Evolutionary conservation across 2,113 vertebrate species (phyloP).

Genomic region (Vanacampus margaritifer): DNA sequence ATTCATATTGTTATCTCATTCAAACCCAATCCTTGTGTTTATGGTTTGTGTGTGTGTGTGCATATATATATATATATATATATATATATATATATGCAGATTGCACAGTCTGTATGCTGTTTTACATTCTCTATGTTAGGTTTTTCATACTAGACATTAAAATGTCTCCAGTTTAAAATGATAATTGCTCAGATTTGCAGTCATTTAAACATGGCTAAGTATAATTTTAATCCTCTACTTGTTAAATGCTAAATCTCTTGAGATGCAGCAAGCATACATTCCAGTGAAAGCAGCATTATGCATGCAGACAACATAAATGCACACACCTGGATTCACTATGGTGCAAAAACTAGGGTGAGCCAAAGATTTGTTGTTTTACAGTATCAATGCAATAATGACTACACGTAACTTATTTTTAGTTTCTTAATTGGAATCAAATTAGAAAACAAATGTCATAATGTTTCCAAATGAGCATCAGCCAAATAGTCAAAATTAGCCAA

Average conservation of each 20-base stretch:
- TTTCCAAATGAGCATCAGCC: too few species aligned
- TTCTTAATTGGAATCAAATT: too few species aligned
- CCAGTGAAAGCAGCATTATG: not conserved
- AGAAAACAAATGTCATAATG: too few species aligned
- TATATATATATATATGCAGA: not conserved
- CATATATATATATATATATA: not conserved
- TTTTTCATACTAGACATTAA: not conserved
- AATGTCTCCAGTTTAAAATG: too few species aligned
- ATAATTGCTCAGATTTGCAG: too few species aligned
- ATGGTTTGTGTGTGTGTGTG: not conserved
- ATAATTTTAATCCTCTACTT: not conserved
- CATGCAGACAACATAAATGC: not conserved
- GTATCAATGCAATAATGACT: too few species aligned
- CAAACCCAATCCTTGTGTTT: not conserved
- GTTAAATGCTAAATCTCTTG: not conserved
- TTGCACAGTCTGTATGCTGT: not conserved
- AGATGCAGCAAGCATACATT: not conserved
- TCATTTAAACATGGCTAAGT: not conserved
- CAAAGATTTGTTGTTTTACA: too few species aligned
- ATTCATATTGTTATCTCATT: not conserved
- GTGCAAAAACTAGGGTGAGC: too few species aligned
- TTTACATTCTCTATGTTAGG: not conserved
- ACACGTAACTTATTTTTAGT: too few species aligned
- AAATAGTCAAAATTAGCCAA: too few species aligned
- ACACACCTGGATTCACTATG: not conserved